Percentiles rank a stretch among this genome's conserved stretches.
Evolutionary conservation across 2,113 vertebrate genomes (phyloP).

Genomic region (Tenrec ecaudatus): DNA sequence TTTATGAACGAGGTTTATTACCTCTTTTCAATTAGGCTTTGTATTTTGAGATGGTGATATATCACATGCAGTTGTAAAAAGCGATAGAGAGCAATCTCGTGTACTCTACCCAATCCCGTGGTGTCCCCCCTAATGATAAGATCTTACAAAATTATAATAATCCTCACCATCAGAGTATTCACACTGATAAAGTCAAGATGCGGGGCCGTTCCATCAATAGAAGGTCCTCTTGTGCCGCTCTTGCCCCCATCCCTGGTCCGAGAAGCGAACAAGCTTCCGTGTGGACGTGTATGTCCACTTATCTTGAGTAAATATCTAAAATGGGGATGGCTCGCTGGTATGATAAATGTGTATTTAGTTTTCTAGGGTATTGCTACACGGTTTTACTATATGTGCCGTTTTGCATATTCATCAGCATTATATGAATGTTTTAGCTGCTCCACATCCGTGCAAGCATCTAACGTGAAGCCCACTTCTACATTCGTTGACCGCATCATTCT

Average conservation of each 20-base stretch:
- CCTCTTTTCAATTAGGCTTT: conserved; percentile 19
- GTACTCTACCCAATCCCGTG: not conserved
- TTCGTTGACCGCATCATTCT: too few species aligned
- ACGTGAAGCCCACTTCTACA: too few species aligned
- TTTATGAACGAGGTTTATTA: conserved; percentile 20
- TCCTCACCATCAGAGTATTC: not conserved
- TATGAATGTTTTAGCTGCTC: not conserved
- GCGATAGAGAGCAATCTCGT: too few species aligned
- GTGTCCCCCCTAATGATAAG: not conserved
- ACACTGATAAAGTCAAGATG: not conserved
- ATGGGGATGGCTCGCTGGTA: not conserved
- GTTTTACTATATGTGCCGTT: not conserved
- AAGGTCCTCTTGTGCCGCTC: not conserved
- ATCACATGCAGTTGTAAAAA: too few species aligned
- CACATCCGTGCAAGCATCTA: not conserved
- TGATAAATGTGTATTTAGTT: conserved; percentile 14
- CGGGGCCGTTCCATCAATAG: not conserved
- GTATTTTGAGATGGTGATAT: not conserved
- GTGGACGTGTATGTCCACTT: not conserved
- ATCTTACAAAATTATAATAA: not conserved
- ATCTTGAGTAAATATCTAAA: not conserved
- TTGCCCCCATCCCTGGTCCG: not conserved
- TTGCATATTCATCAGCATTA: not conserved
- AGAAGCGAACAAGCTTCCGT: not conserved
- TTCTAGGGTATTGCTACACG: not conserved